Evolutionary conservation across 2,113 vertebrate species (phyloP), one percentile per base, ranked within the genome.

Genomic region (Xiphophorus couchianus): DNA sequence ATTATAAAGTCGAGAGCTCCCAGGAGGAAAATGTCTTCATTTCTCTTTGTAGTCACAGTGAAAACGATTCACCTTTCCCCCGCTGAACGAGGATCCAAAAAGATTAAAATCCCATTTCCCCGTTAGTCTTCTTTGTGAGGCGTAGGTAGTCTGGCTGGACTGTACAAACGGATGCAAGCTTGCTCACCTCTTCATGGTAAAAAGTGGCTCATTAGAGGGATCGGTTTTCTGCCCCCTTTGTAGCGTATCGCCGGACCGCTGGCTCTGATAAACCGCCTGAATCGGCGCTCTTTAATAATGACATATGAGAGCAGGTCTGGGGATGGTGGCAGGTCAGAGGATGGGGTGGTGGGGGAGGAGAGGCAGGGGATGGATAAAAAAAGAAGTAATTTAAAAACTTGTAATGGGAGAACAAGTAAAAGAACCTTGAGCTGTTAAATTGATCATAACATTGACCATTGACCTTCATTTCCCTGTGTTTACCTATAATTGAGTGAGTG

Each of bases 131-230:
- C 67, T 44, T 73, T 35, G 66, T 13, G 77, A 58, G 79, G 69
- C 76, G 70, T 15, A 62, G 51, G 28, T 66, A 73, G 82, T 79
- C 65, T 62, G 70, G 68, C 77, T 67, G 81, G 54, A 71, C 42
- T 22, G 35, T 65, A 72, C 0, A 64, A 71, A 73, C 64, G 69
- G 72, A 69, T 73, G 76, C 44, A 80, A 69, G 73, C 88, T 88
- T 85, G 64, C 81, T 83, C 78, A 80, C 71, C 85, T 85, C 85
- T 90, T 84, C 73, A 85, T 89, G 81, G 81, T 88, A 84, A 90
- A 87, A 86, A 76, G 28, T 44, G 74, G 63, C 73, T 91, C 81
- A 87, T 90, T 77, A 90, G 71, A 83, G 77, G 68, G 66, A 84
- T 88, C 80, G 81, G 85, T 86, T 84, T 71, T 85, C 82, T 75